These are phyloP conservation scores for Cercopithecus neglectus DNA, from an alignment of 2,797 vertebrate genomes.

Conservation along the genomic window DNA sequence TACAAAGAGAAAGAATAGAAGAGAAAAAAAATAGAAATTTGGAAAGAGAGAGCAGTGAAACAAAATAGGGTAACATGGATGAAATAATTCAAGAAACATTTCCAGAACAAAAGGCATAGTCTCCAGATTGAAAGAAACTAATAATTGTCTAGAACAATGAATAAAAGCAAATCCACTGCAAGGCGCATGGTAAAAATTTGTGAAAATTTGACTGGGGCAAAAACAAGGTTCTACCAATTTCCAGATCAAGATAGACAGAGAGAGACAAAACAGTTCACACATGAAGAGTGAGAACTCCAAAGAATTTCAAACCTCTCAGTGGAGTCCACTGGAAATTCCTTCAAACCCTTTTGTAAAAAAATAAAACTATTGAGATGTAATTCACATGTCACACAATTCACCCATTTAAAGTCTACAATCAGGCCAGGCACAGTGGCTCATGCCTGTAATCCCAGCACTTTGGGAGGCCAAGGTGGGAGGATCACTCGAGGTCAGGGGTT, in stretches of 20 bases:
- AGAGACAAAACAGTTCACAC: neutral
- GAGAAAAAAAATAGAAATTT: neutral
- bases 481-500: neutral
- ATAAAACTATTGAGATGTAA: neutral
- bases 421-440: neutral
- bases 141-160: neutral
- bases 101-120: neutral
- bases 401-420: neutral
- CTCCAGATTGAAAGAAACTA: neutral
- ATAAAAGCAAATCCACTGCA: neutral
- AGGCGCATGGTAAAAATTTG: neutral
- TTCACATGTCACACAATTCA: neutral
- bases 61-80: neutral
- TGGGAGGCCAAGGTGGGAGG: neutral
- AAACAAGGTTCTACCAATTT: neutral
- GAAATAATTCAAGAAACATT: neutral
- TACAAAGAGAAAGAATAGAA: neutral
- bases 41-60: neutral
- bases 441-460: neutral
- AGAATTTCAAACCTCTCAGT: neutral
- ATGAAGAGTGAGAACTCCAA: neutral
- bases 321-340: neutral
- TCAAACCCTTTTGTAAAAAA: neutral
- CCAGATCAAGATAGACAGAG: neutral
- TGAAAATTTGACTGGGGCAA: neutral